Percentiles rank a stretch among this genome's conserved stretches.
phyloP scores from a whole-genome alignment of 2,113 vertebrate genomes.

The Bagarius yarrelli region DNA sequence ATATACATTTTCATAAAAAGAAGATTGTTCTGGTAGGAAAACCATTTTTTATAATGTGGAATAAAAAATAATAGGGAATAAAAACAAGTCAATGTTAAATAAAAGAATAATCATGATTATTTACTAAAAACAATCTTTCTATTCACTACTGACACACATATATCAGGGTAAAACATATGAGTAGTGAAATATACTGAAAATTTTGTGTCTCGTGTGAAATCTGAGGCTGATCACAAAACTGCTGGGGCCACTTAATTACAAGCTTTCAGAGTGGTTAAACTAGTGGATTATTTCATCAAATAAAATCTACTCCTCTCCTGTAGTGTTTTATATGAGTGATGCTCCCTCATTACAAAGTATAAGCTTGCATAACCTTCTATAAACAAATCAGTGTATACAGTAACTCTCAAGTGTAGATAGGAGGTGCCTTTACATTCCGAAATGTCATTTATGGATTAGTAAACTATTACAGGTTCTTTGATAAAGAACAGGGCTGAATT shows the following conservation, averaged over 20 bases:
- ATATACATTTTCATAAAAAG: not conserved
- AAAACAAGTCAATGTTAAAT: no score
- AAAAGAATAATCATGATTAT: no score
- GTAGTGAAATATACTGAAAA: not conserved
- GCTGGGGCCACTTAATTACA: not conserved
- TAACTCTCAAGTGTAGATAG: not conserved
- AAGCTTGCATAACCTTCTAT: not conserved
- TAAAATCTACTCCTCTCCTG: not conserved
- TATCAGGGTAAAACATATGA: not conserved
- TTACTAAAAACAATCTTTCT: no score
- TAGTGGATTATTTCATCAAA: not conserved
- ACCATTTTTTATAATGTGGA: not conserved
- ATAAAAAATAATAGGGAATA: no score
- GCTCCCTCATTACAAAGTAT: not conserved
- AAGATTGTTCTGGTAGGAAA: not conserved
- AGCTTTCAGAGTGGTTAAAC: not conserved
- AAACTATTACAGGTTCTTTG: not conserved
- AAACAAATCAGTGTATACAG: not conserved
- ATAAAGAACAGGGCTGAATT: not conserved
- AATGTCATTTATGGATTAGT: not conserved
- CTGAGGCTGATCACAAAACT: not conserved
- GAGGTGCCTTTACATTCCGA: constrained; percentile 22
- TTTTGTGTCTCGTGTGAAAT: not conserved
- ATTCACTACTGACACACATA: not conserved
- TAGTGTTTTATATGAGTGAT: not conserved